phyloP scores from a whole-genome alignment of 1,140 invertebrate genomes.

The Drosophila funebris region DNA sequence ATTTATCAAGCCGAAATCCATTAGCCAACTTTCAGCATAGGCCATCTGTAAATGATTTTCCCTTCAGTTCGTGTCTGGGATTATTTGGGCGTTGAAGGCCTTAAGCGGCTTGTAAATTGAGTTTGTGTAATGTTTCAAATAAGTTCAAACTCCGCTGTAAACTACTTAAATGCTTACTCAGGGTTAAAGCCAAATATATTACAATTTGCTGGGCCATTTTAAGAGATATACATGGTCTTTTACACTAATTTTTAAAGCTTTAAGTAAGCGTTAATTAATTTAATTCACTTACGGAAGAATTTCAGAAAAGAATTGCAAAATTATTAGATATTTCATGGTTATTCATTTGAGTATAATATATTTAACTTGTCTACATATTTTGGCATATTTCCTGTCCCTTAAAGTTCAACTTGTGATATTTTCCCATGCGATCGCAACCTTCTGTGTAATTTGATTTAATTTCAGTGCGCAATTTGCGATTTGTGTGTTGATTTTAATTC shows the following conservation, averaged over 20 bases:
- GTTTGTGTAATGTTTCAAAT: neutral
- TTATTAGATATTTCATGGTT: neutral
- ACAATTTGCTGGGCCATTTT: neutral
- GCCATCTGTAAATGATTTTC: constrained; percentile 17
- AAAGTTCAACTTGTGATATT: neutral
- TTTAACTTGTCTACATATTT: neutral
- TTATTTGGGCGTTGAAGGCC: constrained; percentile 1
- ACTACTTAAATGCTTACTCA: constrained; percentile 6
- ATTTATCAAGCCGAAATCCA: constrained; percentile 35
- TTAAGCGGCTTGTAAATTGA: neutral
- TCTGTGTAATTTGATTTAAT: neutral
- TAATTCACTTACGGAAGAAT: neutral
- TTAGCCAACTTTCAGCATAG: constrained; percentile 31
- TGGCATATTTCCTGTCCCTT: neutral
- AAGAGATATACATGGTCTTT: neutral
- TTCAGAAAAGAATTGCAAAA: neutral
- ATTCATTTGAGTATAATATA: neutral
- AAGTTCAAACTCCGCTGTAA: constrained; percentile 4
- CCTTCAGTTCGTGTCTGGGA: neutral
- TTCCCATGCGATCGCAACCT: neutral
- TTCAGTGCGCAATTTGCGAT: constrained; percentile 11
- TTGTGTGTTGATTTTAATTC: constrained; percentile 33
- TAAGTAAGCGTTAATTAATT: too few relatives aligned
- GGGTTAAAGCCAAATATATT: neutral
- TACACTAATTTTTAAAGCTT: neutral